These are phyloP conservation scores for Callopanchax toddi DNA, from an alignment of 2,113 vertebrate species.

Conservation along the genomic window DNA sequence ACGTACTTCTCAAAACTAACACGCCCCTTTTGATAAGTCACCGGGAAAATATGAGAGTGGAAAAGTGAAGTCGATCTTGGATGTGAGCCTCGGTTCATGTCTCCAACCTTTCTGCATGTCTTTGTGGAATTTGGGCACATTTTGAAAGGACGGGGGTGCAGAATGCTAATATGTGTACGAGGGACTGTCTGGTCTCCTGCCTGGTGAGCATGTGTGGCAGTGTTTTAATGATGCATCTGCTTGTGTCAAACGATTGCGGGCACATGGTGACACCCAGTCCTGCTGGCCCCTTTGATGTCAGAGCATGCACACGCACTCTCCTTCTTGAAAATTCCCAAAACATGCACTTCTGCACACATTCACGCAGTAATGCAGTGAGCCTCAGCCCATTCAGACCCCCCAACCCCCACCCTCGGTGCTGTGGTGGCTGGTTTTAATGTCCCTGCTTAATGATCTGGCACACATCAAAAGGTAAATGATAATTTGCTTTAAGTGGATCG, in stretches of 20 bases:
- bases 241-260: slow-evolving; percentile 83
- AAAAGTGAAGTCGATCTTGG: slow-evolving; percentile 21
- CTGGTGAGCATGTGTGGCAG: slow-evolving; percentile 66
- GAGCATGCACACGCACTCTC: slow-evolving; percentile 44
- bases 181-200: slow-evolving; percentile 60
- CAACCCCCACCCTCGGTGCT: slow-evolving; percentile 79
- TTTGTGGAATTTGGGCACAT: slow-evolving; percentile 61
- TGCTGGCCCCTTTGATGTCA: slow-evolving; percentile 79
- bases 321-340: slow-evolving; percentile 54
- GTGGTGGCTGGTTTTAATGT: slow-evolving; percentile 83
- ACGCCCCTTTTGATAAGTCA: slow-evolving; percentile 42
- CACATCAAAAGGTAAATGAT: slow-evolving; percentile 82
- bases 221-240: slow-evolving; percentile 84
- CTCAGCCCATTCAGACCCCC: slow-evolving; percentile 77
- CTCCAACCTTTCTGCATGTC: slow-evolving; percentile 41
- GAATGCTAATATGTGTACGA: slow-evolving; percentile 65
- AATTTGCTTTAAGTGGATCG: slow-evolving; percentile 85
- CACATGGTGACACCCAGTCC: slow-evolving; percentile 78
- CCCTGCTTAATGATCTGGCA: slow-evolving; percentile 85
- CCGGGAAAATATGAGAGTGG: slow-evolving; percentile 38
- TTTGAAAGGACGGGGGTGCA: slow-evolving; percentile 36
- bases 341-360: slow-evolving; percentile 44
- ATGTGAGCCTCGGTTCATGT: slow-evolving; percentile 37
- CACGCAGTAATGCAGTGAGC: slow-evolving; percentile 69
- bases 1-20: slow-evolving; percentile 58